Evolutionary conservation across 2,797 vertebrate species (phyloP), one percentile per base, ranked within the genome.

Genomic region (Anabacerthia variegaticeps): DNA sequence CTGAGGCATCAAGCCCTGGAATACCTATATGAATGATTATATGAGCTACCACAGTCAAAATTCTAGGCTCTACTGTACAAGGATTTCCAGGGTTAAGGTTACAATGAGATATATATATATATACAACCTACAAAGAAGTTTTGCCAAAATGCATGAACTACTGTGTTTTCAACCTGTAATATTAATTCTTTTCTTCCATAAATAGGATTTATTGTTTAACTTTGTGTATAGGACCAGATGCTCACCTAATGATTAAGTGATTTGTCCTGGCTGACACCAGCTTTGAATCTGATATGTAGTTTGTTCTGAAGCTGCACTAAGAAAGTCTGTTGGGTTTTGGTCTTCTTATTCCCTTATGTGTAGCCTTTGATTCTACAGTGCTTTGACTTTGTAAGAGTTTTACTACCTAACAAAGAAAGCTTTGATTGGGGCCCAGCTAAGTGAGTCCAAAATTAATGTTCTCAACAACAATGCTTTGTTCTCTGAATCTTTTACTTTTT

Each of bases 381-480:
- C 61, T 93, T 84, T 96, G 74, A 79, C 76, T 94, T 94, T 69
- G 41, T 52, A 82, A 82, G 43, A 84, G 75, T 95, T 94, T 95
- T 73, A 46, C 36, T 88, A 77, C 46, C 32, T 86, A 94, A 96
- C 89, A 97, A 97, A 94, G 92, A 77, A 89, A 82, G 71, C 94
- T 97, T 97, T 97, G 78, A 95, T 3, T 86, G 43, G 23, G 37
- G 51, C 71, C 77, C 89, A 89, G 83, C 73, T 94, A 82, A 69
- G 30, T 74, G 36, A 90, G 48, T 85, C 54, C 58, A 80, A 96
- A 97, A 96, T 95, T 95, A 96, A 92, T 93, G 76, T 94, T 91
- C 76, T 76, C 56, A 83, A 93, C 94, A 97, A 91, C 82, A 43
- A 89, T 75, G 24, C 85, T 96, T 97, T 97, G 88, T 97, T 92